Base-by-base conservation (phyloP, 2,888 invertebrate genomes). In the Lomographa bimaculata region DNA sequence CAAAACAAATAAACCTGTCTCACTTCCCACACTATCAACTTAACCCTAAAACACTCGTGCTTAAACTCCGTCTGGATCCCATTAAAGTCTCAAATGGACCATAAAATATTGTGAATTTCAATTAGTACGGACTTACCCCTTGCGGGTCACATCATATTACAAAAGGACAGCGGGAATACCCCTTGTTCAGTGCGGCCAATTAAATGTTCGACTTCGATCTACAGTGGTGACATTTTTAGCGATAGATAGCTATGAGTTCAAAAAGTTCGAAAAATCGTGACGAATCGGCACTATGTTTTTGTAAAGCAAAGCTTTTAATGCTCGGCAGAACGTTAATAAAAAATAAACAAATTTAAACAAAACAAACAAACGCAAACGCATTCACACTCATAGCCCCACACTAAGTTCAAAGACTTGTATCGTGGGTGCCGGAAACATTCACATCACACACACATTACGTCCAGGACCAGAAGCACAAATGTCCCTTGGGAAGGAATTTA, bases 61-160 rank as follows among this genome's bases (percentile, higher is more conserved):
- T 39, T 42, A 39, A 49, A 42, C 45, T 38, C 33, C 40, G 35
- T 41, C 34, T 50, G 42, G 52, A 43, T 23, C 42, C 45, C 33
- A 50, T 49, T 46, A 46, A 43, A 54, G 50, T 50, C 61, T 61
- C 59, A 64, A 72, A 73, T 74, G 60, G 68, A 63, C 64, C 67
- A 65, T 63, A 71, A 73, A 77, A 77, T 75, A 79, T 73, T 74
- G 75, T 71, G 73, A 77, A 80, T 81, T 81, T 78, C 78, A 84
- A 84, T 84, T 80, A 80, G 69, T 68, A 64, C 61, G 58, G 60
- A 68, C 59, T 63, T 57, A 71, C 67, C 32, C 78, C 78, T 70
- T 70, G 66, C 49, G 64, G 71, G 66, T 75, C 70, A 74, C 70
- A 54, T 80, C 74, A 66, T 64, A 62, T 70, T 68, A 79, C 76